Evolutionary conservation across 2,888 invertebrate genomes (phyloP), one percentile per base, ranked within the genome.

Genomic region (Metopia argyrocephala): DNA sequence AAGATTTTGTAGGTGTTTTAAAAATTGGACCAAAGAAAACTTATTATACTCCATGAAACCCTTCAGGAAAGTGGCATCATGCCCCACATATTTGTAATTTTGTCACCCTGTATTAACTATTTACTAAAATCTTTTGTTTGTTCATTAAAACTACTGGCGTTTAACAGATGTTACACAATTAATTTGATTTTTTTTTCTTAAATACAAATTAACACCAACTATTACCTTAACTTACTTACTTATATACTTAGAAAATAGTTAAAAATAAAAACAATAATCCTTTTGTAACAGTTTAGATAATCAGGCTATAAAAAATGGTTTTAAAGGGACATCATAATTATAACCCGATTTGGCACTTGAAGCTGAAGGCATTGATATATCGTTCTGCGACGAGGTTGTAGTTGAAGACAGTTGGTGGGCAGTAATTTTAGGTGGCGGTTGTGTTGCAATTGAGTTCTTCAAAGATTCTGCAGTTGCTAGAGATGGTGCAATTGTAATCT

Each of bases 301-400:
- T 68, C 52, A 75, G n/a, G 7, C 25, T 9, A 59, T 56, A n/a
- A 66, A 46, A 54, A 70, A 74, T 54, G 69, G 66, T 50, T 65
- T 74, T 1, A 21, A 4, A 1, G 76, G 81, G 1, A 31, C 28
- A 4, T 15, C 2, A 54, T 76, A 79, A 15, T 28, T 12, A 52
- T 73, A 71, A 7, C 62, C 74, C 15, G 50, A 46, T 31, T 31
- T 56, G 18, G 23, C 38, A 4, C 12, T 38, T 18, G 9, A 0
- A 18, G 25, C 18, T n/a, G 6, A 4, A 46, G 64, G 5, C 5
- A 9, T n/a, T 0, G 28, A 12, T 6, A 46, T 28, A 23, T 50
- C 64, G 18, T 45, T 57, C n/a, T 48, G 48, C 6, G 23, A 50
- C 5, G 31, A 23, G 15, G n/a, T 15, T 12, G 15, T 45, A 2